Percentiles rank a stretch among this genome's conserved stretches.
phyloP scores from a whole-genome alignment of 1,140 invertebrate genomes.

The Conus betulinus region DNA sequence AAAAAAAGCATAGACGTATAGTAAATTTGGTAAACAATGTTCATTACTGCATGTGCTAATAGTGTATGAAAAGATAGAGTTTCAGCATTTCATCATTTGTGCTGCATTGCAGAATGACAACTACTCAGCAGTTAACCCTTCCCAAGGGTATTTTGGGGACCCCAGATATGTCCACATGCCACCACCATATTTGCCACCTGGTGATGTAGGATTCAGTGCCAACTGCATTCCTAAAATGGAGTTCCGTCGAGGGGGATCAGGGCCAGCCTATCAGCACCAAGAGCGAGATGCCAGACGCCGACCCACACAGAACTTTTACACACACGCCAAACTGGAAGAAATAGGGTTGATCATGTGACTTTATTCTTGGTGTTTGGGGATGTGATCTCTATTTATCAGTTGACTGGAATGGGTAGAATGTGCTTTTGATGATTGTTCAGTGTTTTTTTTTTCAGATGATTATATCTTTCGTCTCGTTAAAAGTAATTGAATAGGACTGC shows the following conservation, averaged over 20 bases:
- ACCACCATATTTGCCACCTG: background rate
- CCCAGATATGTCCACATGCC: background rate
- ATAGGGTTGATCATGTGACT: slow-evolving; percentile 27
- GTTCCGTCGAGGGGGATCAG: slow-evolving; percentile 52
- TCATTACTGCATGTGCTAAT: no score
- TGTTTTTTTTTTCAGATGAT: no score
- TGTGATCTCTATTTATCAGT: background rate
- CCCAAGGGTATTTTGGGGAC: background rate
- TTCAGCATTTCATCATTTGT: no score
- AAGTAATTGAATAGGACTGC: no score
- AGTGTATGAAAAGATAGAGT: no score
- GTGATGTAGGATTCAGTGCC: background rate
- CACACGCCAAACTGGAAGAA: slow-evolving; percentile 47
- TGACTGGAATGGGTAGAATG: background rate
- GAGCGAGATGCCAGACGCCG: slow-evolving; percentile 29
- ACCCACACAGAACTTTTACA: slow-evolving; percentile 53
- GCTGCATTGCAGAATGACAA: slow-evolving; percentile 10
- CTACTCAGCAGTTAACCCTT: background rate
- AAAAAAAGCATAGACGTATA: no score
- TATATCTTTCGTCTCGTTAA: no score
- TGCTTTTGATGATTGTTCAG: background rate
- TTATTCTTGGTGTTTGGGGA: background rate
- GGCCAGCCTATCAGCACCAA: slow-evolving; percentile 13
- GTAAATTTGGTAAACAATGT: no score
- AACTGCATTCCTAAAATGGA: slow-evolving; percentile 51